Evolutionary conservation across 2,797 vertebrate species (phyloP).

Genomic region (Buceros bicornis): DNA sequence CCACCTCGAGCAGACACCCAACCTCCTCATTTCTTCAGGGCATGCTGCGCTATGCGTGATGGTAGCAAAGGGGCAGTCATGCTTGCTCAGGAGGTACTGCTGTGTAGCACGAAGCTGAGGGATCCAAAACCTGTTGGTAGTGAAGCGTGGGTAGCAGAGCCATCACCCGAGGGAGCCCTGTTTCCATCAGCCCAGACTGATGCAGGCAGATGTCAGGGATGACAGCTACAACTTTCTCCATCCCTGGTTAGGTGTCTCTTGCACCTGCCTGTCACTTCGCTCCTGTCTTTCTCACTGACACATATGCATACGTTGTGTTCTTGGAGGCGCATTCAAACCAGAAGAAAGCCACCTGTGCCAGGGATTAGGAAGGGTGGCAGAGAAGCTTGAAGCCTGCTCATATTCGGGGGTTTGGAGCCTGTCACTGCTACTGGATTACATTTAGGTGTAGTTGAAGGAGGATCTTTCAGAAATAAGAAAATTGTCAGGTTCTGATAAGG

Average conservation of each 20-base stretch:
- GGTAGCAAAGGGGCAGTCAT: neutral
- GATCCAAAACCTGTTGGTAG: neutral
- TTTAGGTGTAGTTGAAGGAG: neutral
- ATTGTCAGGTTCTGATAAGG: neutral
- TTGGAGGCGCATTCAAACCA: neutral
- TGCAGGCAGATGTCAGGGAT: neutral
- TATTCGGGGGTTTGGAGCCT: neutral
- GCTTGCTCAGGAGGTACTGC: neutral
- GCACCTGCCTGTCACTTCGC: neutral
- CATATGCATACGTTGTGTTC: neutral
- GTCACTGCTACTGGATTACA: neutral
- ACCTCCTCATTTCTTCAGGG: neutral
- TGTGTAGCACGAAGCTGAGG: neutral
- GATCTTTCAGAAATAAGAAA: neutral
- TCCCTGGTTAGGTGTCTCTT: neutral
- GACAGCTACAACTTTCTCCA: neutral
- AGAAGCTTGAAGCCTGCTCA: neutral
- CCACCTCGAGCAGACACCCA: neutral
- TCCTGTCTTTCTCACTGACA: neutral
- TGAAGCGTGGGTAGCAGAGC: neutral
- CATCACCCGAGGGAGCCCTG: neutral
- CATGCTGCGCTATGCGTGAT: fast-evolving
- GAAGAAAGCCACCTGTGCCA: neutral
- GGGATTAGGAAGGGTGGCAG: neutral
- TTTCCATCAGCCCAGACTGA: neutral